Conservation (phyloP, 2,888 invertebrate genomes). For the Subacronicta megacephala region DNA sequence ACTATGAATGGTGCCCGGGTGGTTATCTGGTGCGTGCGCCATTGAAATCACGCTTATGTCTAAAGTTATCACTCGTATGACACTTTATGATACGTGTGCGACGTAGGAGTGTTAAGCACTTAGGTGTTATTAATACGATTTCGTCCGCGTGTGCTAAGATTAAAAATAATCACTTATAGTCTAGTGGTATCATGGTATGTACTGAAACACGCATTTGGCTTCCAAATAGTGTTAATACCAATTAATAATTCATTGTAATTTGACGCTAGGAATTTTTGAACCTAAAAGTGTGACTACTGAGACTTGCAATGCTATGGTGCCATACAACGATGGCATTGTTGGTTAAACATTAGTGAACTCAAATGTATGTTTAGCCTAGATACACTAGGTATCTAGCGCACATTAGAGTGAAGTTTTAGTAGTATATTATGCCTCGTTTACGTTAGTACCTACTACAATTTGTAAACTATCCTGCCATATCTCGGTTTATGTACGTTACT, state of each 20-base stretch:
- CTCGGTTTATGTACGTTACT: too few relatives aligned
- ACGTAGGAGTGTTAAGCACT: slow-evolving; percentile 17
- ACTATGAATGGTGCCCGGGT: slow-evolving; percentile 24
- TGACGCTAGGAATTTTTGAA: too few relatives aligned
- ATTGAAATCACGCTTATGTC: slow-evolving; percentile 66
- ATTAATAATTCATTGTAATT: too few relatives aligned
- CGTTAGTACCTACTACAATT: too few relatives aligned
- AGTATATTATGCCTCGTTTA: too few relatives aligned
- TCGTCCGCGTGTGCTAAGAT: background rate
- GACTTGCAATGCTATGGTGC: background rate
- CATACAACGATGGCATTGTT: background rate
- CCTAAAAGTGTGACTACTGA: background rate
- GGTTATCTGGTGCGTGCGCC: slow-evolving; percentile 57
- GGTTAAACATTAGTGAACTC: background rate
- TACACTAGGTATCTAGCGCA: background rate
- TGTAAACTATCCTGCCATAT: too few relatives aligned
- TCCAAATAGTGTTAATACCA: too few relatives aligned
- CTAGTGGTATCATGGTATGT: background rate
- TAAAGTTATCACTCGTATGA: slow-evolving; percentile 68
- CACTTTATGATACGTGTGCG: slow-evolving; percentile 43
- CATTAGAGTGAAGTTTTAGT: background rate
- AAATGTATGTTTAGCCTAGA: background rate
- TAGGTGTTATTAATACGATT: slow-evolving; percentile 31
- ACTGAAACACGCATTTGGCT: too few relatives aligned
- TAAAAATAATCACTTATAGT: background rate